These are phyloP conservation scores for Sarcoramphus papa DNA, from an alignment of 2,797 vertebrate genomes.

Conservation along the genomic window DNA sequence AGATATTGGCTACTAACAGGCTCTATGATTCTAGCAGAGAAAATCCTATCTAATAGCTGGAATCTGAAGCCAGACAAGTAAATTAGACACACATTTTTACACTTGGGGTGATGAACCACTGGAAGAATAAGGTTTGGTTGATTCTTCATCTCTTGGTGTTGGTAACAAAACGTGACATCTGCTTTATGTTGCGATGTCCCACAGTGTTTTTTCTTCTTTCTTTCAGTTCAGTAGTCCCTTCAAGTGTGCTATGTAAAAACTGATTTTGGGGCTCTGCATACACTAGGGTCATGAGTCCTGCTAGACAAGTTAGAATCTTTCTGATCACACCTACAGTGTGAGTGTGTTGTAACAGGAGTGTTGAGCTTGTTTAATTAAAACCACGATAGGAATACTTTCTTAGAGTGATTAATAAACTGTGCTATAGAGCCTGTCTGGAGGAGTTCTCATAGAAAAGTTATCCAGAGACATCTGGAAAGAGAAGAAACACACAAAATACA, in stretches of 20 bases:
- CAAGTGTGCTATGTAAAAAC: not conserved
- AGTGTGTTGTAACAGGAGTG: not conserved
- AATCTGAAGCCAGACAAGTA: not conserved
- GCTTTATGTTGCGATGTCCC: not conserved
- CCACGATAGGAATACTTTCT: not conserved
- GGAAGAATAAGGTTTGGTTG: not conserved
- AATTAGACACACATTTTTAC: constrained; percentile 8
- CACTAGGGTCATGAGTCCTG: not conserved
- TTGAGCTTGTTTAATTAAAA: not conserved
- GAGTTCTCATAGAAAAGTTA: not conserved
- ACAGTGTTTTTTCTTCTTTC: not conserved
- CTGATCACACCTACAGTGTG: not conserved
- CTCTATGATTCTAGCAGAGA: constrained; percentile 3
- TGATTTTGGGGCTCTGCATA: rapidly evolving
- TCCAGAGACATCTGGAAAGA: not conserved
- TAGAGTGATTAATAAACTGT: not conserved
- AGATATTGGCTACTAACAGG: not conserved
- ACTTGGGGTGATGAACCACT: not conserved
- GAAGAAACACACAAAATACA: not conserved
- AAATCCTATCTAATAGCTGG: not conserved
- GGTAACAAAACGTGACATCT: not conserved
- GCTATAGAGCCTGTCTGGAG: not conserved
- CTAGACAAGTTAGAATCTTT: not conserved
- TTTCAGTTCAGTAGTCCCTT: not conserved
- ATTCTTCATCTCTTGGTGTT: not conserved